Evolutionary conservation across 2,797 vertebrate species (phyloP).

Genomic region (Hafferia zeledoni): DNA sequence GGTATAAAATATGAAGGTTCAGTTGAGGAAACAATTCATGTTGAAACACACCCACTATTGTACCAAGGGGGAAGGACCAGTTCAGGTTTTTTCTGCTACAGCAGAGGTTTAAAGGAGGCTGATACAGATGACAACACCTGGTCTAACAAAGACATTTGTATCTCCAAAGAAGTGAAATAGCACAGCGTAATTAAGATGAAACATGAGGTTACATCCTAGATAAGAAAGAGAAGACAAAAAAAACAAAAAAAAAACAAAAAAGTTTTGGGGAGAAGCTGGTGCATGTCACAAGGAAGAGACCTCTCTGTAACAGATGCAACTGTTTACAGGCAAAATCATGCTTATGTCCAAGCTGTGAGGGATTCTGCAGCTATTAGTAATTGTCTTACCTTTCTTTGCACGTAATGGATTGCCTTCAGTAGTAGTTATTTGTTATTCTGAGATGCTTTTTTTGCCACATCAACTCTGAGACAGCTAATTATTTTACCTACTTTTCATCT

Average conservation of each 20-base stretch:
- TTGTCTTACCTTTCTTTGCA: not conserved
- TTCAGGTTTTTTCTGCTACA: not conserved
- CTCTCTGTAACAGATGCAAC: not conserved
- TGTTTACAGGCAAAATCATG: not conserved
- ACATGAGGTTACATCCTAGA: not conserved
- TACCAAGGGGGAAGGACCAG: not conserved
- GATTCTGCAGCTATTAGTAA: not conserved
- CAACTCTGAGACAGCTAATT: not conserved
- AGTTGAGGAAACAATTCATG: not conserved
- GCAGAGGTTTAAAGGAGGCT: not conserved
- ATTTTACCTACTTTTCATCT: conserved; percentile 11
- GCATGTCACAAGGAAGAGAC: not conserved
- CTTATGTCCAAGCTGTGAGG: not conserved
- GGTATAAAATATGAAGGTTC: not conserved
- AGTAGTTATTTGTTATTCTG: not conserved
- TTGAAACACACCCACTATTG: not conserved
- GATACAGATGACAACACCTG: not conserved
- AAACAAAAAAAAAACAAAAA: not conserved
- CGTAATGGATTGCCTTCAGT: not conserved
- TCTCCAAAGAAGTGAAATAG: not conserved
- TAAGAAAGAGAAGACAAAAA: too few species aligned
- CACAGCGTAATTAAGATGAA: not conserved
- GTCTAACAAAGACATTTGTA: not conserved
- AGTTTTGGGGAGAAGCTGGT: not conserved
- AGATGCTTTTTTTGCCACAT: not conserved